Conservation (phyloP, 1,140 invertebrate genomes). For the Heliconius melpomene region DNA sequence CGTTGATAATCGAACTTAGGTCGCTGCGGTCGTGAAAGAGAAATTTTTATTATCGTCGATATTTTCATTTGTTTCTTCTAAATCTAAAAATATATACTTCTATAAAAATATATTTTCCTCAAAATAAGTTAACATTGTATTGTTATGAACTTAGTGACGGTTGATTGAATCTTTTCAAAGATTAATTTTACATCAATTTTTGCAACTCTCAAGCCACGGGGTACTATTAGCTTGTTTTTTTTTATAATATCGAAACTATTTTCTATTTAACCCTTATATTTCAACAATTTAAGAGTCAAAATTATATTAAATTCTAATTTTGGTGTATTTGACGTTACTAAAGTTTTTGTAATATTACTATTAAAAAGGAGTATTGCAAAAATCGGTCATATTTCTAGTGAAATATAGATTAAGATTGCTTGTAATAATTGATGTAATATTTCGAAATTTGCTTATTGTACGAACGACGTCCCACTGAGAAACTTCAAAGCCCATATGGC, state of each 20-base stretch:
- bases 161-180: constrained; percentile 25
- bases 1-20: no score
- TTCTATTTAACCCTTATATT: neutral
- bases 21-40: neutral
- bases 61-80: neutral
- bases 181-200: constrained; percentile 56
- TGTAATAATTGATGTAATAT: neutral
- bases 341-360: neutral
- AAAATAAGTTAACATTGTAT: neutral
- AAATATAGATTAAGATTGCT: constrained; percentile 2
- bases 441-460: constrained; percentile 22
- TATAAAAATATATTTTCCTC: neutral
- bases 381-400: neutral
- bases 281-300: neutral
- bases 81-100: neutral
- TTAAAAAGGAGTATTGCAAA: neutral
- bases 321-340: neutral
- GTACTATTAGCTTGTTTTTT: constrained; percentile 45
- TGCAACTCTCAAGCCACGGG: constrained; percentile 54
- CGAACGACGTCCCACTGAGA: constrained; percentile 40
- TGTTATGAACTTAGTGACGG: neutral
- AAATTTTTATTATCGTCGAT: neutral
- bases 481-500: constrained; percentile 53
- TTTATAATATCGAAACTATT: neutral
- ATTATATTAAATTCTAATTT: neutral